Conservation (phyloP, 2,888 invertebrate genomes). For the Synergus gifuensis region DNA sequence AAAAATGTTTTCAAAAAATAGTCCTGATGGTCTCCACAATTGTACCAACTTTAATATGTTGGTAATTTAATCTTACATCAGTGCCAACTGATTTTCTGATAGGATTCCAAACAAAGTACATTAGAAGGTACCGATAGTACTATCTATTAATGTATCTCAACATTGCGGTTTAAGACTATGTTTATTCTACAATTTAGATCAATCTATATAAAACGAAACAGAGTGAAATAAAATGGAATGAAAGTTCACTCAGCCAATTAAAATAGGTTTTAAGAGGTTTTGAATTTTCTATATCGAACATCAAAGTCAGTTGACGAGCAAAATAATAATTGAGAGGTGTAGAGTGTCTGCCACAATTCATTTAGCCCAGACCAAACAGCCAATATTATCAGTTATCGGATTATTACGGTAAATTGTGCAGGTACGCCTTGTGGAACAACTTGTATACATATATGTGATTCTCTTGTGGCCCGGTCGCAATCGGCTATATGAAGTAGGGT, state of each 20-base stretch:
- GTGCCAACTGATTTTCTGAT: too few species aligned
- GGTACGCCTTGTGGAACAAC: conserved; percentile 65
- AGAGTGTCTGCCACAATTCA: conserved; percentile 8
- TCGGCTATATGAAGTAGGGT: background rate
- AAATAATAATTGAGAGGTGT: conserved; percentile 61
- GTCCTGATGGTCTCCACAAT: too few species aligned
- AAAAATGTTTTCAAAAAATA: too few species aligned
- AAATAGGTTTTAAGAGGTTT: background rate
- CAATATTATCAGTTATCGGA: conserved; percentile 74
- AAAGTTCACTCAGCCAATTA: background rate
- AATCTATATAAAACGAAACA: background rate
- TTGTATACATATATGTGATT: conserved; percentile 53
- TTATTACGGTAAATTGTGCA: conserved; percentile 73
- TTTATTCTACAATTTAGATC: background rate
- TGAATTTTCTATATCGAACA: background rate
- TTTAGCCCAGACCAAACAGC: conserved; percentile 66
- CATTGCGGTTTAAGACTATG: too few species aligned
- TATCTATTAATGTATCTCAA: too few species aligned
- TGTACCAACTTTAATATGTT: too few species aligned
- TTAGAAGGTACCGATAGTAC: too few species aligned
- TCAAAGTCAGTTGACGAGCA: background rate
- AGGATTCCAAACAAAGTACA: too few species aligned
- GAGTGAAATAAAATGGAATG: background rate
- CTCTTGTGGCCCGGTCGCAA: conserved; percentile 38
- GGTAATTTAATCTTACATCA: too few species aligned